A percentile compares a stretch with the other conserved stretches of the same genome.
phyloP scores from a whole-genome alignment of 2,888 invertebrate genomes.

The Apamea epomidion region DNA sequence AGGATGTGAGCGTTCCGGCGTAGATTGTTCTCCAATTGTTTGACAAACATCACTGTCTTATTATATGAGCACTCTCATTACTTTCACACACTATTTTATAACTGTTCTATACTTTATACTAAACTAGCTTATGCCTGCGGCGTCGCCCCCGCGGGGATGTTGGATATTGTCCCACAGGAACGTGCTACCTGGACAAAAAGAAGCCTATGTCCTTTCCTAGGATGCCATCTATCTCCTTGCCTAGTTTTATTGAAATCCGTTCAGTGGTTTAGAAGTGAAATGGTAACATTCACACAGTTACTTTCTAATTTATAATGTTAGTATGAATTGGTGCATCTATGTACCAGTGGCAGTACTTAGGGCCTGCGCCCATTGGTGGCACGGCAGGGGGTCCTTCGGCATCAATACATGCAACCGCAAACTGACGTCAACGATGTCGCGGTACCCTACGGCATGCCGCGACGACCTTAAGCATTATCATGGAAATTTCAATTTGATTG shows the following conservation, averaged over 20 bases:
- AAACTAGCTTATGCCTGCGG: not conserved
- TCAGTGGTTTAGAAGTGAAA: no score
- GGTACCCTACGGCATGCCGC: not conserved
- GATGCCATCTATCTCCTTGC: no score
- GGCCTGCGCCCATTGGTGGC: not conserved
- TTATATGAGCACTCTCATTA: conserved; percentile 13
- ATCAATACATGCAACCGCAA: not conserved
- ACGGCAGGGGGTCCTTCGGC: not conserved
- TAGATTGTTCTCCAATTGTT: conserved; percentile 47
- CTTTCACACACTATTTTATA: not conserved
- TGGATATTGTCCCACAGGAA: no score
- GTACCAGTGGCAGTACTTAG: no score
- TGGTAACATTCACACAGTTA: no score
- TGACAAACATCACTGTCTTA: conserved; percentile 46
- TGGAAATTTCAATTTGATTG: not conserved
- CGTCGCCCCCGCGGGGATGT: not conserved
- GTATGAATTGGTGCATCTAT: not conserved
- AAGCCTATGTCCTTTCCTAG: not conserved
- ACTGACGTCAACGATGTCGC: not conserved
- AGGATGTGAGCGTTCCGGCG: conserved; percentile 45
- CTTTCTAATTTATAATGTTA: no score
- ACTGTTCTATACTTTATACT: not conserved
- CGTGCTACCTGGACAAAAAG: no score
- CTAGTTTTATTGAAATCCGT: no score
- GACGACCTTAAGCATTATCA: not conserved